Conservation (phyloP, 2,797 vertebrate genomes). For the Esox lucius region DNA sequence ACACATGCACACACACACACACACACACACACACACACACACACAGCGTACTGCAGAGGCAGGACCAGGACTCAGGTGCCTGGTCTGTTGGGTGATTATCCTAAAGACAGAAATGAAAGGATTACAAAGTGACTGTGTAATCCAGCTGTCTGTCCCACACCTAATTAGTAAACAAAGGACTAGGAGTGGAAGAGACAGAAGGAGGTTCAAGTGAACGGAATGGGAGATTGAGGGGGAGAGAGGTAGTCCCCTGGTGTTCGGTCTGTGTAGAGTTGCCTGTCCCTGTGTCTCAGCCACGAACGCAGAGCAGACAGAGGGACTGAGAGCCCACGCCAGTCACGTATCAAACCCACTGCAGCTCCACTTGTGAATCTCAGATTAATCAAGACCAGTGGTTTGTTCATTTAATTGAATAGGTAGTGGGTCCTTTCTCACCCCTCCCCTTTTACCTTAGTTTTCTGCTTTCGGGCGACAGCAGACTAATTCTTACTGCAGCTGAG, state of each 20-base stretch:
- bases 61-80: constrained; percentile 25
- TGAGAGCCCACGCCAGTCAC: constrained; percentile 56
- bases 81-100: constrained; percentile 59
- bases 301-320: constrained; percentile 39
- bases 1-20: constrained; percentile 16
- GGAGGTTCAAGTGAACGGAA: constrained; percentile 29
- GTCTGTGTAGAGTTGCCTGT: not conserved
- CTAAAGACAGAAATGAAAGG: constrained; percentile 74
- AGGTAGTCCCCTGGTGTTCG: constrained; percentile 23
- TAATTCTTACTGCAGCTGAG: constrained; percentile 61
- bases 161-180: constrained; percentile 69
- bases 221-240: constrained; percentile 35
- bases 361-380: constrained; percentile 59
- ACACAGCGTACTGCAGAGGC: constrained; percentile 6
- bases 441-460: constrained; percentile 38
- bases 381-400: constrained; percentile 68
- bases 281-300: not conserved
- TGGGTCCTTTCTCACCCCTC: constrained; percentile 3
- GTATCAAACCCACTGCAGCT: constrained; percentile 45
- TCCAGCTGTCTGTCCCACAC: constrained; percentile 67
- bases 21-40: constrained; percentile 3
- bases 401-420: constrained; percentile 62
- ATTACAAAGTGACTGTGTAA: constrained; percentile 65
- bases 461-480: constrained; percentile 52
- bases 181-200: constrained; percentile 27